These are phyloP conservation scores for Rhagonycha fulva DNA, from an alignment of 2,888 invertebrate species.

Conservation along the genomic window DNA sequence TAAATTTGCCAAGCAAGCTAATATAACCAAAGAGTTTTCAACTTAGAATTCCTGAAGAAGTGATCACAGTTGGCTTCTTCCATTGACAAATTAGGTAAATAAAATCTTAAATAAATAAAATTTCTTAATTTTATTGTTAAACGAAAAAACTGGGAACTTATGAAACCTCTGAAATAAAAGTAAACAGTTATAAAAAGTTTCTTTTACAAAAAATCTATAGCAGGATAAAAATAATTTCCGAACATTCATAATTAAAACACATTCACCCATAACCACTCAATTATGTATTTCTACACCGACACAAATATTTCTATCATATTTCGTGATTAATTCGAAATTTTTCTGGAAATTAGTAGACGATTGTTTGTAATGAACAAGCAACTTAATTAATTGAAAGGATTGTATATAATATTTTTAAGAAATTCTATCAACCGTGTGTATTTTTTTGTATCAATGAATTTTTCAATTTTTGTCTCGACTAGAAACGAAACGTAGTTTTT, in stretches of 20 bases:
- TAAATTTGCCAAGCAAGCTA: too few species aligned
- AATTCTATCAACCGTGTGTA: too few species aligned
- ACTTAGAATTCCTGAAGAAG: too few species aligned
- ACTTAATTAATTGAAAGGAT: background rate
- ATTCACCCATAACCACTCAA: background rate
- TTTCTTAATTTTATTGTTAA: background rate
- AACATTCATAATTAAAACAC: background rate
- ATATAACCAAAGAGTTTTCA: too few species aligned
- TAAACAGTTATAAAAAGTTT: background rate
- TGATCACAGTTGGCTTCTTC: too few species aligned
- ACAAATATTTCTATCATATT: background rate
- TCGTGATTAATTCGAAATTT: background rate
- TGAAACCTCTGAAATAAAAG: background rate
- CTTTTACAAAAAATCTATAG: background rate
- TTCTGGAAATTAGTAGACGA: too few species aligned
- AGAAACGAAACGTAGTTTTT: too few species aligned
- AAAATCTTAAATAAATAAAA: background rate
- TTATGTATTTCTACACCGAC: background rate
- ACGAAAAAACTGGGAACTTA: background rate
- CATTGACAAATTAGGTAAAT: too few species aligned
- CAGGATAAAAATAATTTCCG: background rate
- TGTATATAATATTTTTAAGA: too few species aligned
- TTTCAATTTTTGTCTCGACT: too few species aligned
- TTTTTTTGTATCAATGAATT: too few species aligned
- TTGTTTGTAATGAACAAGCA: background rate